Base-by-base conservation (phyloP, 2,797 vertebrate species). In the Thunnus albacares region DNA sequence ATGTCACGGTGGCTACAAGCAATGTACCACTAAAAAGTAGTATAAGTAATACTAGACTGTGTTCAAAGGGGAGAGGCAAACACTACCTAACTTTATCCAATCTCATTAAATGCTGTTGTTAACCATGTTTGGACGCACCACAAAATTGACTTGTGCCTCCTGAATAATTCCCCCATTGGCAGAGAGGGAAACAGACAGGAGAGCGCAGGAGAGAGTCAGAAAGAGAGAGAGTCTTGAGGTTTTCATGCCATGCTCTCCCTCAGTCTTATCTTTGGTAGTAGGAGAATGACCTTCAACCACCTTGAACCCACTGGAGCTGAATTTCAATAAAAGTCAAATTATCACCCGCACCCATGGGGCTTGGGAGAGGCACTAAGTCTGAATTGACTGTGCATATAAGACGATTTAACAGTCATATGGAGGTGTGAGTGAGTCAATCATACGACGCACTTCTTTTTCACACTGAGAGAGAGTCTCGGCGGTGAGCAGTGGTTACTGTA, bases 251-350 rank as follows among this genome's bases (percentile, higher is more conserved):
- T 13, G 71, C 64, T 71, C 83, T 81, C 73, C 51, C 67, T 56
- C 67, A 49, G 30, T 77, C 87, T 88, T 67, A 82, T 87, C 80
- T 66, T 67, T 28, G 82, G 83, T 79, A 69, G 88, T 92, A 90
- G 92, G 90, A 85, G 71, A 58, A 75, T 73, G 82, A 93, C 94
- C 94, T 95, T 93, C 91, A 91, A 81, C 89, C 89, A 94, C 94
- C 92, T 95, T 93, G 92, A 94, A 94, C 93, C 81, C 88, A 80
- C 85, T 82, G 83, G 87, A 93, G 93, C 90, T 69, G 90, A 82
- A 94, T 94, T 94, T 94, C 93, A 95, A 95, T 94, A 94, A 95
- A 94, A 95, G 91, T 90, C 87, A 91, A 93, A 95, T 95, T 92
- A 95, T 93, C 89, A 65, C 87, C 75, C 22, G 11, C 51, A 59